Evolutionary conservation across 2,888 invertebrate species (phyloP), one percentile per base, ranked within the genome.

Genomic region (Noctua fimbriata): DNA sequence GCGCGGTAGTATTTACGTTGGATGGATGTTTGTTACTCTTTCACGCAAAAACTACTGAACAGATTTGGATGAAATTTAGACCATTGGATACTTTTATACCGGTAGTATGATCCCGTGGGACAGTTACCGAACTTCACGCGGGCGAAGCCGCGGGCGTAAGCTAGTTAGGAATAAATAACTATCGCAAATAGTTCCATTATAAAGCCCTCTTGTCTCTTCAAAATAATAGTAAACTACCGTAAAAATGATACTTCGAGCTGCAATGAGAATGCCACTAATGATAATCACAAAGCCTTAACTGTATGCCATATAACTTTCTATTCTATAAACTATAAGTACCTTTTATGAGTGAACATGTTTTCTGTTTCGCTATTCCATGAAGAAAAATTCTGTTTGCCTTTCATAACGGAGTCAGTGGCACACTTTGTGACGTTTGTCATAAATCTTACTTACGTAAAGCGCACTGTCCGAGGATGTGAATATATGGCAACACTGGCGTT

Each of bases 401-500:
- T 66, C 41, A 49, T 58, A 72, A 55, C 58, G 1, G 16, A 69
- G 65, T 73, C 32, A 78, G 55, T 36, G 7, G 21, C 36, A 70
- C 21, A 71, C 67, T 41, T 65, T 47, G 36, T 70, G 80, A 47
- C 52, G 36, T 47, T 44, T 63, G 73, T 84, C 58, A 91, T 92
- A 92, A 88, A 92, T 92, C 91, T 89, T 87, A 78, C 84, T 88
- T 89, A 90, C 83, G 76, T 83, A 81, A 85, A 76, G 82, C 81
- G 75, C 83, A 87, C 84, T 85, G 88, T 86, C 89, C 81, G 49
- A 78, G 78, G 75, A 86, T 89, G 84, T 88, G 88, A 89, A 91
- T 90, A 89, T 87, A 89, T 86, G 78, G 88, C 76, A 78, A 70
- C 76, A 75, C 69, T 74, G 67, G 69, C 82, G 65, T 85, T 85